These are phyloP conservation scores for Calidris pugnax DNA, from an alignment of 2,113 vertebrate genomes.

Conservation along the genomic window DNA sequence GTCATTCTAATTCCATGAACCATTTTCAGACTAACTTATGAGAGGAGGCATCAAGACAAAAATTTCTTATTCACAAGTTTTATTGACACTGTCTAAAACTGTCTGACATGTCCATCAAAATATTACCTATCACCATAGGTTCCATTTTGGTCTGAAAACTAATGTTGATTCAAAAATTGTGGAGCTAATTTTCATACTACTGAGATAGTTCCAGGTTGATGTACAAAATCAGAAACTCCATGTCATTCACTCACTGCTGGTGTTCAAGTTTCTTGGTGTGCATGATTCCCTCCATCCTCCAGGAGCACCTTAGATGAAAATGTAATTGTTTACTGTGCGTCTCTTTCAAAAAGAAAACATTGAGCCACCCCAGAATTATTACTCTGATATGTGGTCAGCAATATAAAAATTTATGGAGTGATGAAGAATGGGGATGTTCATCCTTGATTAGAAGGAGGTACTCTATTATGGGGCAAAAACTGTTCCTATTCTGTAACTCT, in stretches of 20 bases:
- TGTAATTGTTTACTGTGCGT: neutral
- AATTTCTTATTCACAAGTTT: neutral
- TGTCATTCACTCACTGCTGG: neutral
- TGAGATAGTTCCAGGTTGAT: neutral
- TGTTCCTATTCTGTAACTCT: neutral
- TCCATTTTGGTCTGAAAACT: neutral
- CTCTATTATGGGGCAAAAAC: neutral
- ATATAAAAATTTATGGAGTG: neutral
- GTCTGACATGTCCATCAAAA: neutral
- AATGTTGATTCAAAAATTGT: neutral
- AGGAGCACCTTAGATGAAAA: neutral
- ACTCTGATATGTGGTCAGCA: neutral
- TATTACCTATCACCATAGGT: neutral
- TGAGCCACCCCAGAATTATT: neutral
- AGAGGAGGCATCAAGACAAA: neutral
- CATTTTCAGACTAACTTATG: neutral
- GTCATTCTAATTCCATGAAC: neutral
- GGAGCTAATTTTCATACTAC: neutral
- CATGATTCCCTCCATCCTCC: neutral
- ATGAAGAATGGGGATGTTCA: neutral
- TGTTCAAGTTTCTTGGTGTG: neutral
- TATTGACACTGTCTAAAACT: neutral
- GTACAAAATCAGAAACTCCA: neutral
- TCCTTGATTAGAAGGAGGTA: neutral
- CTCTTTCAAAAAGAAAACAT: neutral